Evolutionary conservation across 2,888 invertebrate genomes (phyloP).

Genomic region (Hyles lineata): DNA sequence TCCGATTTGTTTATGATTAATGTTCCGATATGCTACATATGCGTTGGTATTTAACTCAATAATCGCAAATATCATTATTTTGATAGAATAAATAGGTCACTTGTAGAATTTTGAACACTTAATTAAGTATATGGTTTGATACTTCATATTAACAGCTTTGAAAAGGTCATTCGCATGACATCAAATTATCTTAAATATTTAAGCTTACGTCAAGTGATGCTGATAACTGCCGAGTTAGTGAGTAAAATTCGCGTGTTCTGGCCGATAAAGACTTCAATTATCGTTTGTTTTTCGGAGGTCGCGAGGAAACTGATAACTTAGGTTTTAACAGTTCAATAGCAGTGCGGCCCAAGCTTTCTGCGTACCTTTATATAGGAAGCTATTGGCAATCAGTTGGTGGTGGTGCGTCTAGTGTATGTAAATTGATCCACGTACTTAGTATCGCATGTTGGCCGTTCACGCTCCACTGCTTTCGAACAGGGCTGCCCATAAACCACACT

Average conservation of each 20-base stretch:
- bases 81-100: conserved; percentile 12
- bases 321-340: conserved; percentile 23
- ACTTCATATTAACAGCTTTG: not conserved
- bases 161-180: conserved; percentile 42
- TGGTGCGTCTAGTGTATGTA: conserved; percentile 52
- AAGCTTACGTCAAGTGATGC: conserved; percentile 58
- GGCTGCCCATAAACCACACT: conserved; percentile 47
- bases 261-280: conserved; percentile 46
- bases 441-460: conserved; percentile 60
- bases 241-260: conserved; percentile 48
- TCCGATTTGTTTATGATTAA: not conserved
- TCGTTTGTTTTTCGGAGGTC: conserved; percentile 48
- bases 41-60: not conserved
- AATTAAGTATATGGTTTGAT: too few relatives aligned
- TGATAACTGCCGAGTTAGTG: conserved; percentile 46
- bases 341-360: conserved; percentile 15
- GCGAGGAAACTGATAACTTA: conserved; percentile 34
- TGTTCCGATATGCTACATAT: not conserved
- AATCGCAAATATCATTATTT: not conserved
- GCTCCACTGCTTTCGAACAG: conserved; percentile 52
- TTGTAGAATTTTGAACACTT: not conserved
- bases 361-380: conserved; percentile 45
- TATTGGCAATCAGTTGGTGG: conserved; percentile 48
- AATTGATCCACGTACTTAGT: conserved; percentile 55
- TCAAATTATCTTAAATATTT: conserved; percentile 54